Conservation (phyloP, 2,113 vertebrate genomes). For the Nothoprocta pentlandii region DNA sequence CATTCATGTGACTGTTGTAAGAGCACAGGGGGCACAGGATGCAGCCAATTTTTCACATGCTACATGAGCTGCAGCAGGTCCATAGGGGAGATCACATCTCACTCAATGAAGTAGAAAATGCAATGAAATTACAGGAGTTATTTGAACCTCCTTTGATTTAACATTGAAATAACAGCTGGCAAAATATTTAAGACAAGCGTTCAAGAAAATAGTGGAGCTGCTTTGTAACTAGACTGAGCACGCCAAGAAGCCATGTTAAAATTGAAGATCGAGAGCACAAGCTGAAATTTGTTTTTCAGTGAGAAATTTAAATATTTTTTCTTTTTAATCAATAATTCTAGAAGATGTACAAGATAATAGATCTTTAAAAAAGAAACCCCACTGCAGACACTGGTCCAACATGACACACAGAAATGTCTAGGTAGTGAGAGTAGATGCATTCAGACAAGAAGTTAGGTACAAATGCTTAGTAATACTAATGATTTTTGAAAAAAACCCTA, state of each 20-base stretch:
- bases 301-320: not conserved
- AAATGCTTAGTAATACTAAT: constrained; percentile 6
- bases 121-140: accelerated
- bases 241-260: not conserved
- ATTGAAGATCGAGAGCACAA: not conserved
- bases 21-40: not conserved
- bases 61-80: not conserved
- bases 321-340: not conserved
- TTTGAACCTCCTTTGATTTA: not conserved
- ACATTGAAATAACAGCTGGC: not conserved
- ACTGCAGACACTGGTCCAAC: not conserved
- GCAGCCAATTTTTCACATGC: not conserved
- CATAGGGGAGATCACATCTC: not conserved
- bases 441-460: not conserved
- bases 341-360: not conserved
- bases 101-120: not conserved
- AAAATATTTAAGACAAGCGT: not conserved
- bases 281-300: not conserved
- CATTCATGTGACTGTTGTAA: not conserved
- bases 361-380: not conserved
- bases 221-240: not conserved
- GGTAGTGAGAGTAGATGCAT: not conserved
- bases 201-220: not conserved
- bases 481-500: not conserved
- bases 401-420: not conserved